These are phyloP conservation scores for Drosophila kepulauana DNA, from an alignment of 1,140 invertebrate species.

Conservation along the genomic window DNA sequence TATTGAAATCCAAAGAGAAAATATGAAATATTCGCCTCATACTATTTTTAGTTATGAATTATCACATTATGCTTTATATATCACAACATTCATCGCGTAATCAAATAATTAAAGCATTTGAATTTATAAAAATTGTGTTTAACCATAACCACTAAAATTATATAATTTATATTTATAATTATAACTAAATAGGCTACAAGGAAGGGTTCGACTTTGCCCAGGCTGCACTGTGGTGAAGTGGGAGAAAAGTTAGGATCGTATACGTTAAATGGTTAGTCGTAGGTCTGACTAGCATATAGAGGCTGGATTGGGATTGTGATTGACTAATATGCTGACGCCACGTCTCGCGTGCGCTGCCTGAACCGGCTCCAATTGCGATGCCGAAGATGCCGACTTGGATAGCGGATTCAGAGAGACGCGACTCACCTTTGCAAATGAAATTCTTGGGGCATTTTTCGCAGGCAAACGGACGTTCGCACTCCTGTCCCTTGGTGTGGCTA, in stretches of 20 bases:
- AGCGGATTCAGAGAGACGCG: not conserved
- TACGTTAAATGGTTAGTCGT: not conserved
- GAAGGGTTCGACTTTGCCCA: not conserved
- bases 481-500: constrained; percentile 94
- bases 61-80: too few species aligned
- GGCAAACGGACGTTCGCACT: constrained; percentile 95
- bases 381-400: not conserved
- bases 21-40: too few species aligned
- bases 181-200: too few species aligned
- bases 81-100: too few species aligned
- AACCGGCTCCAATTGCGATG: constrained; percentile 4
- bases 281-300: constrained; percentile 8
- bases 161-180: too few species aligned
- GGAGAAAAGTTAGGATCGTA: not conserved
- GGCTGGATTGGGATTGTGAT: constrained; percentile 43
- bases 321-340: constrained; percentile 75
- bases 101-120: too few species aligned
- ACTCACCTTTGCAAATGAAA: constrained; percentile 96
- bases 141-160: too few species aligned
- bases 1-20: too few species aligned
- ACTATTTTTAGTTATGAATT: too few species aligned
- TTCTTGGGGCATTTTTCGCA: constrained; percentile 98
- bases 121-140: too few species aligned
- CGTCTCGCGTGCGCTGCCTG: constrained; percentile 58
- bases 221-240: not conserved